Evolutionary conservation across 2,888 invertebrate species (phyloP).

Genomic region (Protophormia terraenovae): DNA sequence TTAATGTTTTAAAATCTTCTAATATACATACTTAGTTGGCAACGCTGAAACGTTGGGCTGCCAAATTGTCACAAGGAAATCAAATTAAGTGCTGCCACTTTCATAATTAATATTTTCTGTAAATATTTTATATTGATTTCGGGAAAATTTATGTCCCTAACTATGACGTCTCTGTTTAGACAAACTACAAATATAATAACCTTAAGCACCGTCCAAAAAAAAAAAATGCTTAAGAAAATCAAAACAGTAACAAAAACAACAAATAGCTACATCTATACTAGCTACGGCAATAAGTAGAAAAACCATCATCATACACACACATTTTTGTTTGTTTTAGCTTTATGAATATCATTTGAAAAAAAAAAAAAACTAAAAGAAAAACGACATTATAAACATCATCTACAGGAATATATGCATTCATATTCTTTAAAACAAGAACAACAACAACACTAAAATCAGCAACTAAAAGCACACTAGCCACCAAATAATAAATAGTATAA

Average conservation of each 20-base stretch:
- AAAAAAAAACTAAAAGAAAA: constrained; percentile 12
- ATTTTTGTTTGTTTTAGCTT: constrained; percentile 30
- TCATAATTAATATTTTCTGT: no score
- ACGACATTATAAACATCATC: constrained; percentile 36
- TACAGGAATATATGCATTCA: constrained; percentile 58
- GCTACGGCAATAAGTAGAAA: constrained; percentile 16
- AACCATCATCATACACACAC: constrained; percentile 15
- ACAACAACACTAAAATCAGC: background rate
- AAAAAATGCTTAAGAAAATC: constrained; percentile 52
- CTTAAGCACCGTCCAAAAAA: constrained; percentile 61
- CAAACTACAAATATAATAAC: constrained; percentile 46
- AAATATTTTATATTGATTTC: no score
- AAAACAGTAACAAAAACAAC: constrained; percentile 39
- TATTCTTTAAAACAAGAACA: constrained; percentile 47
- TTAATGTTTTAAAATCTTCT: no score
- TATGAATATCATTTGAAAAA: constrained; percentile 47
- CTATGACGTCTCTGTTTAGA: constrained; percentile 32
- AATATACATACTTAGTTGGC: no score
- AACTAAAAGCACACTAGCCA: constrained; percentile 41
- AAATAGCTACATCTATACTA: constrained; percentile 11
- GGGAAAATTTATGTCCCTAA: no score
- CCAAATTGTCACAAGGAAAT: no score
- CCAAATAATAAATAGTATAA: constrained; percentile 35
- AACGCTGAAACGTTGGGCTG: no score
- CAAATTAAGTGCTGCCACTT: no score